These are phyloP conservation scores for Anhinga anhinga DNA, from an alignment of 2,113 vertebrate genomes.

Conservation along the genomic window DNA sequence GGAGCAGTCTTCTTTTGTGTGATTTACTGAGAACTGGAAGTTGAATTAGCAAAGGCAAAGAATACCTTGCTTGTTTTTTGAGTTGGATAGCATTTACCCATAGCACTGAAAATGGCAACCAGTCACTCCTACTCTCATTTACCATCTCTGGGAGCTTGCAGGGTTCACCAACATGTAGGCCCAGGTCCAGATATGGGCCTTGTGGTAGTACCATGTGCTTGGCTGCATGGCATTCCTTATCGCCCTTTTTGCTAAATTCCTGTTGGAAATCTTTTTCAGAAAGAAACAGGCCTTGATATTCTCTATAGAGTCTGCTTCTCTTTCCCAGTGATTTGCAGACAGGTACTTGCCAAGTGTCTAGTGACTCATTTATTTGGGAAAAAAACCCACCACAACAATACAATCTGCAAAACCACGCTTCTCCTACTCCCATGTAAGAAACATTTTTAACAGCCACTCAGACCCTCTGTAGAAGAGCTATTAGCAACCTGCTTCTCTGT, in stretches of 20 bases:
- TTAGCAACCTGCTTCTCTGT: not conserved
- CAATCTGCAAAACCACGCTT: slow-evolving; percentile 33
- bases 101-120: not conserved
- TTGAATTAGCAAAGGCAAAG: not conserved
- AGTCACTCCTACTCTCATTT: not conserved
- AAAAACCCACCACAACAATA: slow-evolving; percentile 3
- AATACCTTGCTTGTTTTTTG: not conserved
- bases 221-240: not conserved
- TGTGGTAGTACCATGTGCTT: not conserved
- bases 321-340: slow-evolving; percentile 21
- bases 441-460: not conserved
- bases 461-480: not conserved
- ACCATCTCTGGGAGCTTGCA: not conserved
- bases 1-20: not conserved
- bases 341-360: slow-evolving; percentile 59
- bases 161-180: not conserved
- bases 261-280: not conserved
- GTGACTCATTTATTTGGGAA: slow-evolving; percentile 52
- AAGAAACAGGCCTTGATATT: slow-evolving; percentile 14
- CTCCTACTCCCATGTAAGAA: not conserved
- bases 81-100: not conserved
- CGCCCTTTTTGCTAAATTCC: not conserved
- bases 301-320: not conserved
- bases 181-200: not conserved
- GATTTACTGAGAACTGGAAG: not conserved